Base-by-base conservation (phyloP, 2,797 vertebrate genomes). In the Gastrophryne carolinensis region DNA sequence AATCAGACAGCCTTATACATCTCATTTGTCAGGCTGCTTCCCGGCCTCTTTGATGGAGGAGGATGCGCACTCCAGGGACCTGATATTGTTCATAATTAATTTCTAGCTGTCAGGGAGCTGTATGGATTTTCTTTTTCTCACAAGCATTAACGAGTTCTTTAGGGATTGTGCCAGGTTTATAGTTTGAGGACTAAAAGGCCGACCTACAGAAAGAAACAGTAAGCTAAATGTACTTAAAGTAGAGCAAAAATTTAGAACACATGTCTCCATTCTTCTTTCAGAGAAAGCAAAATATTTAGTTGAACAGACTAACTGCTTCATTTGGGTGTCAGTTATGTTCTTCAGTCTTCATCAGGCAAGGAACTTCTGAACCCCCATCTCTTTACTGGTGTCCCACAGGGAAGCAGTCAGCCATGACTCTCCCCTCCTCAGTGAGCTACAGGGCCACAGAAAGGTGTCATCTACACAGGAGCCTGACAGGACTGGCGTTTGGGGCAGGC, bases 31-130 rank as follows among this genome's bases (percentile, higher is more conserved):
- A 30, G 17, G 11, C 41, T 21, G 62, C 17, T 13, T 11, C 47
- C 37, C 61, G 30, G 39, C 39, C 49, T 39, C 41, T 19, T 17
- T 7, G 17, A 32, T 21, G 23, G 10, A 34, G n/a, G 61, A 29
- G 39, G 15, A 8, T 30, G 41, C 4, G 13, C 27, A 49, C 63
- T 50, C 19, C 44, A 50, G 44, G 63, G 63, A 65, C 44, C 19
- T 34, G 41, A 65, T 47, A 65, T 50, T 15, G 27, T 50, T 52
- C 63, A 65, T 65, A 65, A 65, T 65, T 50, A 65, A 65, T 65
- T 65, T 65, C 34, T 29, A 32, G 63, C 63, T 65, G 44, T 44
- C 63, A 65, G 63, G 63, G 50, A 65, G 15, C 27, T 34, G 44
- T 65, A 65, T 49, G 24, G 63, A 65, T 65, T 65, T 65, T 64